Percentiles rank a stretch among this genome's conserved stretches.
Conservation (phyloP, 2,888 invertebrate genomes). For the Thyatira batis region DNA sequence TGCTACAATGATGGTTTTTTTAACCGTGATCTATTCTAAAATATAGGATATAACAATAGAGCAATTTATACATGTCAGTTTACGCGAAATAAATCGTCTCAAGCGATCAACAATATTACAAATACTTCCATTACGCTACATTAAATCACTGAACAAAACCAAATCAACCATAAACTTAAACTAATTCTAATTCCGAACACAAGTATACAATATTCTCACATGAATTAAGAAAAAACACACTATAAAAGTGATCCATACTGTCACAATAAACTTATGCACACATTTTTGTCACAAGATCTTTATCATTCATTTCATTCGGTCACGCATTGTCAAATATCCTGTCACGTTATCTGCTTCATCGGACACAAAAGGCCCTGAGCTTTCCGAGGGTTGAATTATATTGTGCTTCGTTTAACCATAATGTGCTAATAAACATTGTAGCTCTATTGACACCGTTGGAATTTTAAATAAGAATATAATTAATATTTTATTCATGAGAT, state of each 20-base stretch:
- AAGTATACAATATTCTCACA: constrained; percentile 1
- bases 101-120: neutral
- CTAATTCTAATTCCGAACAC: constrained; percentile 5
- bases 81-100: neutral
- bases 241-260: constrained; percentile 11
- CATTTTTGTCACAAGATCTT: constrained; percentile 31
- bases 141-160: neutral
- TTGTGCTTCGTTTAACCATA: constrained; percentile 28
- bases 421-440: constrained; percentile 33
- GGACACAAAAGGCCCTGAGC: constrained; percentile 40
- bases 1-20: no score
- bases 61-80: neutral
- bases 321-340: constrained; percentile 48
- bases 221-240: constrained; percentile 3
- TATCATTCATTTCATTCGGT: constrained; percentile 46
- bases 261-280: constrained; percentile 29
- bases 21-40: no score
- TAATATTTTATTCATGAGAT: constrained; percentile 37
- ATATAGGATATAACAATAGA: neutral
- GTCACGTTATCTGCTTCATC: constrained; percentile 23
- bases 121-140: neutral
- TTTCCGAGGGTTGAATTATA: constrained; percentile 46
- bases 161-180: neutral
- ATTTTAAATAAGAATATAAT: constrained; percentile 15
- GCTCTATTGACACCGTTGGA: constrained; percentile 35